phyloP scores from a whole-genome alignment of 2,797 vertebrate genomes.

The Paedocypris micromegethes region DNA sequence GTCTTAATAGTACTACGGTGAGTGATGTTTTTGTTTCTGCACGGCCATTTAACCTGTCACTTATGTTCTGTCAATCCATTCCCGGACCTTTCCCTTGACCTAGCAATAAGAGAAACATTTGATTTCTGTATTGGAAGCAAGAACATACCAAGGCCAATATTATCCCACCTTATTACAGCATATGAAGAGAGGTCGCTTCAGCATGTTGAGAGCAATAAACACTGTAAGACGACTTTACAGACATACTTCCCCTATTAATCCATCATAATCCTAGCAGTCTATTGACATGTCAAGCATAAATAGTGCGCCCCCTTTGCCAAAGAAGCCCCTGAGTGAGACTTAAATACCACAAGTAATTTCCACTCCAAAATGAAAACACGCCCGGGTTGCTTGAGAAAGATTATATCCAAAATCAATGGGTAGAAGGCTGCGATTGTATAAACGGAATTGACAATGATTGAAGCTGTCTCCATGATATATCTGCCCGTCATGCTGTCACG shows the following conservation, averaged over 20 bases:
- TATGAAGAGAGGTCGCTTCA: slow-evolving; percentile 4
- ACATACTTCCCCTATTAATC: slow-evolving; percentile 43
- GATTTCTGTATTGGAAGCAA: background rate
- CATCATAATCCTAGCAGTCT: slow-evolving; percentile 32
- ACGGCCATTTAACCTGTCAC: slow-evolving; percentile 33
- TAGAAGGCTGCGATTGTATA: slow-evolving; percentile 10
- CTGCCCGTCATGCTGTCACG: background rate
- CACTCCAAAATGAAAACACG: slow-evolving; percentile 30
- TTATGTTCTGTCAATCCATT: slow-evolving; percentile 2
- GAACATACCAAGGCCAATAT: background rate
- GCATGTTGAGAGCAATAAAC: slow-evolving; percentile 37
- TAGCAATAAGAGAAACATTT: background rate
- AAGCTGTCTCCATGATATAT: background rate
- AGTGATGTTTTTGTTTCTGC: slow-evolving; percentile 31
- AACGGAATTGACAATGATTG: slow-evolving; percentile 3
- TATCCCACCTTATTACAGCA: slow-evolving; percentile 17
- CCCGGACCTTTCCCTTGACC: background rate
- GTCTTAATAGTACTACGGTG: slow-evolving; percentile 24
- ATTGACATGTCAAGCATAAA: slow-evolving; percentile 42
- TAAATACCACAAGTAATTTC: slow-evolving; percentile 31
- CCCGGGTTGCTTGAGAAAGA: slow-evolving; percentile 13
- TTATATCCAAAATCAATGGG: slow-evolving; percentile 30
- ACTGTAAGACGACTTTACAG: slow-evolving; percentile 41
- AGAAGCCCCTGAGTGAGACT: slow-evolving; percentile 35
- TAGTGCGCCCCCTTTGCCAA: slow-evolving; percentile 27